Base-by-base conservation (phyloP, 2,888 invertebrate genomes). In the Diploptera punctata region DNA sequence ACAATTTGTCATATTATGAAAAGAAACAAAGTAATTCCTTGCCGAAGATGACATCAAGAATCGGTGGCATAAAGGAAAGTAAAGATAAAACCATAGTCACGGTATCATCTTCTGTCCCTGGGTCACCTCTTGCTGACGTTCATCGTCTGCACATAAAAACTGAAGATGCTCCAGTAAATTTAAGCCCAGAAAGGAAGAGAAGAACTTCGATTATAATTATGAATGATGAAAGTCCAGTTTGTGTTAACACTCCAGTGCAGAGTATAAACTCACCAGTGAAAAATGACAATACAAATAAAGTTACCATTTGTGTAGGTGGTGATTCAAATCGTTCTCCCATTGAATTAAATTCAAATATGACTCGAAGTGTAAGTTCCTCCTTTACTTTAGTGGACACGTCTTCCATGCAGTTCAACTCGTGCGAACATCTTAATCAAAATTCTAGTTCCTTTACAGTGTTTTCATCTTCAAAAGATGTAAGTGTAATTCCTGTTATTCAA, bases 171-270 rank as follows among this genome's bases (percentile, higher is more conserved):
- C 10, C 7, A 16, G 79, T 5, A 54, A 33, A 52, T 43, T 72
- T 73, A 62, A 71, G 68, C 82, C 81, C 77, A 75, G 76, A 67
- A 49, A 33, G 60, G 31, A 3, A 52, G 60, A 44, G 62, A 21
- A 24, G 54, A 57, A 89, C 92, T 19, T 92, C 92, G 16, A 92
- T 92, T 78, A 85, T 91, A 85, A 92, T 92, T 79, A 91, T 85
- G 80, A 91, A 88, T 68, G 90, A 88, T 80, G 91, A 89, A 13
- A n/a, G 33, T 2, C 54, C 24, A 44, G 38, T 33, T 33, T 33
- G 7, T 33, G 19, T 2, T 5, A 62, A 62, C 16, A n/a, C 33
- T 19, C 24, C 57, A 16, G 16, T 57, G 16, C 57, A 29, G 38
- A 38, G 18, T 10, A 13, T 2, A 19, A 26, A 29, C 7, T 26